phyloP scores from a whole-genome alignment of 2,797 vertebrate genomes.

The Typhlichthys subterraneus region DNA sequence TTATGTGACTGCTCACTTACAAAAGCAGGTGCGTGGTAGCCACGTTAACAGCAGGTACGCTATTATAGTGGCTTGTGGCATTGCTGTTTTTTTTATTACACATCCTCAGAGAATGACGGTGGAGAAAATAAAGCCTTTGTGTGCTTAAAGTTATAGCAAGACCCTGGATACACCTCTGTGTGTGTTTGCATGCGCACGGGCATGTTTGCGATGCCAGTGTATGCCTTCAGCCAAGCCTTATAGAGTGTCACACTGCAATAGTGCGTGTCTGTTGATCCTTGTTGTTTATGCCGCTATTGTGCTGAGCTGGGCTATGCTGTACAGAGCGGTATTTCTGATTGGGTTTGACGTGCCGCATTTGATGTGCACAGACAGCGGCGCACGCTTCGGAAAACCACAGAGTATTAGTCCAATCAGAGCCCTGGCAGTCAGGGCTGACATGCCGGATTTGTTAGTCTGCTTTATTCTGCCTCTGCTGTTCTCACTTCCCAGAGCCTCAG shows the following conservation, averaged over 20 bases:
- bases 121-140: conserved; percentile 41
- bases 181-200: background rate
- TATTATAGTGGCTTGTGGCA: conserved; percentile 31
- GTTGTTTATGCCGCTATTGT: conserved; percentile 57
- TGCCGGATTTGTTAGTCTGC: conserved; percentile 64
- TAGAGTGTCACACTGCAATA: conserved; percentile 49
- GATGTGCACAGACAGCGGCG: conserved; percentile 56
- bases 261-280: conserved; percentile 56
- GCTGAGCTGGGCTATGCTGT: conserved; percentile 47
- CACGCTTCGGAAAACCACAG: conserved; percentile 51
- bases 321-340: conserved; percentile 60
- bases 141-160: conserved; percentile 46
- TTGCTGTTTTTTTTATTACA: conserved; percentile 39
- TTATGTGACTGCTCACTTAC: conserved; percentile 45
- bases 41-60: conserved; percentile 41
- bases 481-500: conserved; percentile 53
- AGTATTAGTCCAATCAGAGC: conserved; percentile 75
- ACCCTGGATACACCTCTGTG: conserved; percentile 36
- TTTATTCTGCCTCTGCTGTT: conserved; percentile 49
- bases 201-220: background rate
- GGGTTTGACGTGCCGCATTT: conserved; percentile 56
- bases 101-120: conserved; percentile 32
- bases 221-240: conserved; percentile 45
- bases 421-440: conserved; percentile 72
- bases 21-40: conserved; percentile 55